phyloP scores from a whole-genome alignment of 2,797 vertebrate species.

The Thamnophis elegans region DNA sequence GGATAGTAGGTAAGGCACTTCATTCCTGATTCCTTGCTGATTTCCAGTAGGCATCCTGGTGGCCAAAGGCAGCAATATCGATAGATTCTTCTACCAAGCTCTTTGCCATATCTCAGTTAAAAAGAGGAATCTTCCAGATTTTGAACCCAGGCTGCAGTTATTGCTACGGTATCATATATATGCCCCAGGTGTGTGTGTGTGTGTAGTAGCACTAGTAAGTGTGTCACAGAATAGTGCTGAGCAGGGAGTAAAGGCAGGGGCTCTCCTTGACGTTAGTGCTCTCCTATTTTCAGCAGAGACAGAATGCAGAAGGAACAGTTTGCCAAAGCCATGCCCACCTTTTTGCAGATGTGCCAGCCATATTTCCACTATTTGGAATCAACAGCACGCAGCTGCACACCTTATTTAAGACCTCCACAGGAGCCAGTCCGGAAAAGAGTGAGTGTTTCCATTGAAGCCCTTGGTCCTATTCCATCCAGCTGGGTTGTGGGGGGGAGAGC shows the following conservation, averaged over 20 bases:
- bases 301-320: constrained; percentile 62
- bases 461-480: background rate
- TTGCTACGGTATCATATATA: background rate
- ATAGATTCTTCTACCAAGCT: background rate
- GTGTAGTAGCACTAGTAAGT: background rate
- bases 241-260: background rate
- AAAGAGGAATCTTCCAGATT: background rate
- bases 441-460: constrained; percentile 6
- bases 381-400: constrained; percentile 60
- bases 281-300: constrained; percentile 63
- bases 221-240: background rate
- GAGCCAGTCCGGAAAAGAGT: constrained; percentile 68
- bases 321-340: constrained; percentile 63
- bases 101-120: background rate
- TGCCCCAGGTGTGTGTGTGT: background rate
- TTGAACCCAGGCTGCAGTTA: background rate
- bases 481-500: background rate
- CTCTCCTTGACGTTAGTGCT: background rate
- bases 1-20: background rate
- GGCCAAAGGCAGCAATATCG: background rate
- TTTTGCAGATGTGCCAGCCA: constrained; percentile 77
- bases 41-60: background rate
- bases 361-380: constrained; percentile 81
- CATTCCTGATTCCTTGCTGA: background rate
- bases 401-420: constrained; percentile 50